phyloP scores from a whole-genome alignment of 2,888 invertebrate species.

The Drosophila yooni region DNA sequence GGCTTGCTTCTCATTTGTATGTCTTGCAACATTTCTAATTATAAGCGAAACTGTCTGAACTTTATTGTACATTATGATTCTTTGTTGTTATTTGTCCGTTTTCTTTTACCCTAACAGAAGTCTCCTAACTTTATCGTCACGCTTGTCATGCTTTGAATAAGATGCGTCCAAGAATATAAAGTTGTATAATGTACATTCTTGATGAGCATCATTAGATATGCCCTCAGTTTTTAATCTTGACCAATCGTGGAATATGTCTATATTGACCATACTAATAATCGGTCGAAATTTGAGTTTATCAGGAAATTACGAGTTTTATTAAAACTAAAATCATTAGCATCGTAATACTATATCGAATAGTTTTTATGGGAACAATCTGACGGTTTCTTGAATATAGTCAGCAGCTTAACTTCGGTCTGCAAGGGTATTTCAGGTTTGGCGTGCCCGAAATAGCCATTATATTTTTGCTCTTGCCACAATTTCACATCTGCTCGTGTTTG shows the following conservation, averaged over 20 bases:
- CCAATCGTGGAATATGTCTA: background rate
- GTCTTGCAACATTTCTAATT: conserved; percentile 48
- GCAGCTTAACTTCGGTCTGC: background rate
- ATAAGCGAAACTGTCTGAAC: conserved; percentile 29
- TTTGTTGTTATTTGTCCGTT: conserved; percentile 2
- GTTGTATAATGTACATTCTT: background rate
- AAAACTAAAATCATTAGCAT: background rate
- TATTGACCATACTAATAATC: no score
- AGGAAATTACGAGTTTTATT: background rate
- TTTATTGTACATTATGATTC: conserved; percentile 13
- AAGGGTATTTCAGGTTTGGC: background rate
- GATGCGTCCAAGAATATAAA: background rate
- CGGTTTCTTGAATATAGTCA: background rate
- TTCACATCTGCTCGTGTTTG: conserved; percentile 13
- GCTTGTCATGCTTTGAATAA: background rate
- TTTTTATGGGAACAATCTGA: no score
- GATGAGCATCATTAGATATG: background rate
- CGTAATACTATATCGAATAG: background rate
- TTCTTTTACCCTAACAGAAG: conserved; percentile 14
- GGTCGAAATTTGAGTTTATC: no score
- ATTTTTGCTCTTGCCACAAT: conserved; percentile 47
- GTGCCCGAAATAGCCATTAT: background rate
- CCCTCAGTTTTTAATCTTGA: background rate
- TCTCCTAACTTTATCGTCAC: background rate
- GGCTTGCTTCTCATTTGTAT: conserved; percentile 45